Percentiles rank a stretch among this genome's conserved stretches.
Evolutionary conservation across 2,797 vertebrate genomes (phyloP).

Genomic region (Oreonectes daqikongensis): DNA sequence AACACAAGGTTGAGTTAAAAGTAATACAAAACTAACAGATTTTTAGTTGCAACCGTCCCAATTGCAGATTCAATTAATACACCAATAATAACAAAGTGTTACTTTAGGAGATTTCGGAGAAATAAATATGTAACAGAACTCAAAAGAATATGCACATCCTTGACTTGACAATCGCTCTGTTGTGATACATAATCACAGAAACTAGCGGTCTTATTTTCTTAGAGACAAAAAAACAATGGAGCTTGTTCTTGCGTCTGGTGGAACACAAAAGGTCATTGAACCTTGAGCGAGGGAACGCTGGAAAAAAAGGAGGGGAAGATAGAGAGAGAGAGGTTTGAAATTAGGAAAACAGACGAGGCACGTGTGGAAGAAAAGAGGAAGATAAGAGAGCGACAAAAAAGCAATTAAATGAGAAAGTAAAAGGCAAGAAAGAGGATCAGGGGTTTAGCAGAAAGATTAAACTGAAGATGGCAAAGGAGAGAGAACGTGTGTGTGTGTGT

Average conservation of each 20-base stretch:
- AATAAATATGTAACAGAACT: neutral
- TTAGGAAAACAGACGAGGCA: slow-evolving; percentile 42
- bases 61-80: neutral
- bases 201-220: neutral
- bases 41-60: too few relatives aligned
- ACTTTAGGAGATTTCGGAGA: neutral
- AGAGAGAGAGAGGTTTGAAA: slow-evolving; percentile 32
- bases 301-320: slow-evolving; percentile 31
- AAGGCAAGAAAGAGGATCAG: slow-evolving; percentile 21
- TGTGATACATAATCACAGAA: slow-evolving; percentile 8
- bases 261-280: slow-evolving; percentile 27
- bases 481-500: slow-evolving; percentile 8
- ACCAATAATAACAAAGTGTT: neutral
- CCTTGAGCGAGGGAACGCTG: neutral
- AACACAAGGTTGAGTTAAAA: too few relatives aligned
- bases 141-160: slow-evolving; percentile 7
- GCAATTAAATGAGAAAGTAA: slow-evolving; percentile 49
- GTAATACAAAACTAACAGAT: too few relatives aligned
- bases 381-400: slow-evolving; percentile 51
- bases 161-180: neutral
- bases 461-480: neutral
- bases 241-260: slow-evolving; percentile 13
- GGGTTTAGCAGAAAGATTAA: slow-evolving; percentile 6
- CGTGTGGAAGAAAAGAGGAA: slow-evolving; percentile 43
- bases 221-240: slow-evolving; percentile 5